Base-by-base conservation (phyloP, 2,113 vertebrate species). In the Hyla sarda region DNA sequence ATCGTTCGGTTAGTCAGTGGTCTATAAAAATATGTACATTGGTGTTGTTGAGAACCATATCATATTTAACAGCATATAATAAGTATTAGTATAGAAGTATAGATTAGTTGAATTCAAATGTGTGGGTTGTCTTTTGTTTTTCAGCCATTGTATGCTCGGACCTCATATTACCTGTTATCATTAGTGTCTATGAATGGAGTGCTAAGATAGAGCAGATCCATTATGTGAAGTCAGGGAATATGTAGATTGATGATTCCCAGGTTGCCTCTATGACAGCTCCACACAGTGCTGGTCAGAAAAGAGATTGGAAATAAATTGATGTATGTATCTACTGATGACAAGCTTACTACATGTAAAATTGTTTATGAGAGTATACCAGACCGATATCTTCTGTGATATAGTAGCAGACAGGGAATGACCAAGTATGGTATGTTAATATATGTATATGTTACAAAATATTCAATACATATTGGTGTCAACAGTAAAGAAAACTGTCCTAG, bases 301-400 rank as follows among this genome's bases (percentile, higher is more conserved):
- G 58, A 74, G 28, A 50, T 48, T 54, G 60, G 65, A 82, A 85
- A 50, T 76, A 77, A 85, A 84, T 84, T 84, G 83, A 52, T 77
- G 52, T 76, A 85, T 85, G 54, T 85, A 58, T 73, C n/a, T 56
- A 75, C 71, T 75, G 71, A 83, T 73, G 82, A 75, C 34, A 84
- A 58, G 54, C 69, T 84, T 84, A 54, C 54, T 74, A 58, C 13
- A 58, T 83, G 65, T 75, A 83, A 72, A 52, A 58, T 74, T 28
- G 32, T 74, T 60, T 83, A 56, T 52, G 30, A 74, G 19, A 65
- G 37, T 30, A 30, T n/a, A 83, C 72, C 69, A 74, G 32, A 73
- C 69, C 34, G 14, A 25, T 73, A 74, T 5, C 21, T 54, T n/a
- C 19, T 83, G 21, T 54, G n/a, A 83, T 83, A 56, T 74, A 72